A percentile compares a stretch with the other conserved stretches of the same genome.
Conservation (phyloP, 2,888 invertebrate species). For the Meghimatium bilineatum region DNA sequence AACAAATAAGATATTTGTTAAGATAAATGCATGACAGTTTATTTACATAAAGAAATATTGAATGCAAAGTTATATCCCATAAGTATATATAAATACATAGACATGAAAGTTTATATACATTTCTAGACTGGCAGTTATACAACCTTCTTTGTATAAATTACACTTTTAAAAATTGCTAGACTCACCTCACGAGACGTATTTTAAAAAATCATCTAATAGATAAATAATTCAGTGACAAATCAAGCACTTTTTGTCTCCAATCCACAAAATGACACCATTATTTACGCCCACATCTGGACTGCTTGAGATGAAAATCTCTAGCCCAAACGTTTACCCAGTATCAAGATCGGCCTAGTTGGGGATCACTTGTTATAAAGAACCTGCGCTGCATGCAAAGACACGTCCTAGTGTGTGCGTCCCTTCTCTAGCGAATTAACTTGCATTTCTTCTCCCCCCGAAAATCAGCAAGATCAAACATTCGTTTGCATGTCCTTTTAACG, state of each 20-base stretch:
- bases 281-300: not conserved
- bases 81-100: too few species aligned
- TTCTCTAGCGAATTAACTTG: not conserved
- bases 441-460: constrained; percentile 2
- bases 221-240: not conserved
- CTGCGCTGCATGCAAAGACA: constrained; percentile 18
- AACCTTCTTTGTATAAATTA: too few species aligned
- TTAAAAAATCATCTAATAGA: not conserved
- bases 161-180: too few species aligned
- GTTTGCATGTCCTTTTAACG: constrained; percentile 22
- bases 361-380: constrained; percentile 17
- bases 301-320: constrained; percentile 7
- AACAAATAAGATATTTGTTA: too few species aligned
- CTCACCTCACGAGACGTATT: too few species aligned
- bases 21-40: too few species aligned
- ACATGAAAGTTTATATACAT: too few species aligned
- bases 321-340: constrained; percentile 15
- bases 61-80: too few species aligned
- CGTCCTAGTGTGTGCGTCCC: constrained; percentile 7
- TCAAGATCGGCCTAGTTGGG: not conserved
- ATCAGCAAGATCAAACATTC: constrained; percentile 33
- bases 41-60: too few species aligned
- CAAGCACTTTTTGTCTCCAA: not conserved
- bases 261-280: not conserved
- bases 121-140: too few species aligned